Evolutionary conservation across 2,888 invertebrate genomes (phyloP).

Genomic region (Hemistola chrysoprasaria): DNA sequence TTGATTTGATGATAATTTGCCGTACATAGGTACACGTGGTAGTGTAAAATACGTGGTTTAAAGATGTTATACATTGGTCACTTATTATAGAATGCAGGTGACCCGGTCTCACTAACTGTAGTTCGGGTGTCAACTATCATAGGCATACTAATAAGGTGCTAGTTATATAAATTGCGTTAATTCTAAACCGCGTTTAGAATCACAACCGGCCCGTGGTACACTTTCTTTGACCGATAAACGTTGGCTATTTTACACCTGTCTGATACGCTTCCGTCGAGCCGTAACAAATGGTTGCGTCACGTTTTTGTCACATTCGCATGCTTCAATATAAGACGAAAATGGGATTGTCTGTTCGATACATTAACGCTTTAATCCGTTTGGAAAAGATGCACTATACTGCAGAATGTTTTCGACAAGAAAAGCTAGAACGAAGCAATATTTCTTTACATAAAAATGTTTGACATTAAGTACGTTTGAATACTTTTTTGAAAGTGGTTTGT

Average conservation of each 20-base stretch:
- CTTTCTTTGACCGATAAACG: constrained; percentile 64
- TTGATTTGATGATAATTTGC: too few relatives aligned
- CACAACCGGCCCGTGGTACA: constrained; percentile 45
- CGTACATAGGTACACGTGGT: too few relatives aligned
- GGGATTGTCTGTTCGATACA: neutral
- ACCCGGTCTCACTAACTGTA: constrained; percentile 77
- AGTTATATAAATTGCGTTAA: constrained; percentile 72
- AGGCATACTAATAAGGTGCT: constrained; percentile 62
- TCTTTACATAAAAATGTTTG: too few relatives aligned
- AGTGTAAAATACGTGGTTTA: constrained; percentile 47
- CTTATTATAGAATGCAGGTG: constrained; percentile 61
- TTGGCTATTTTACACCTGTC: constrained; percentile 43
- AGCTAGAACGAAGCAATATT: too few relatives aligned
- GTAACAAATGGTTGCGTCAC: constrained; percentile 40
- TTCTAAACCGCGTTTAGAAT: constrained; percentile 48
- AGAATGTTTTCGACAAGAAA: too few relatives aligned
- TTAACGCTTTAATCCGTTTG: neutral
- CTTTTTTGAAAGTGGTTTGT: too few relatives aligned
- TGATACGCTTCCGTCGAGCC: constrained; percentile 28
- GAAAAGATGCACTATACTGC: too few relatives aligned
- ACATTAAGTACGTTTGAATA: too few relatives aligned
- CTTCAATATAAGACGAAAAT: constrained; percentile 3
- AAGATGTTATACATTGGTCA: constrained; percentile 53
- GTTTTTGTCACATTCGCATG: constrained; percentile 25
- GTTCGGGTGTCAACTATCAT: constrained; percentile 62